Conservation (phyloP, 1,140 invertebrate species). For the Papilio dardanus region DNA sequence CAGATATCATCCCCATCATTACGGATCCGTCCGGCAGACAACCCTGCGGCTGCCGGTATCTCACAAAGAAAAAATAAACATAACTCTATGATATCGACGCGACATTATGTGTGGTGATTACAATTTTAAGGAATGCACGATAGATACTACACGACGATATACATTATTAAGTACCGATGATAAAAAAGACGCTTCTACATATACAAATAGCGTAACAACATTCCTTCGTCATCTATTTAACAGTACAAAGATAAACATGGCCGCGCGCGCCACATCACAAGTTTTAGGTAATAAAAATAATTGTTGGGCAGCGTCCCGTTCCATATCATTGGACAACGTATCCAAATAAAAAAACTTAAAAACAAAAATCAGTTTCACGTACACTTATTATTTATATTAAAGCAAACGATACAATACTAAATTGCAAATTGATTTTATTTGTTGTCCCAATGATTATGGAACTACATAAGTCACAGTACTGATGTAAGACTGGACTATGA, state of each 20-base stretch:
- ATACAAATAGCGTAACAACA: conserved; percentile 59
- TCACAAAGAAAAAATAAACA: conserved; percentile 77
- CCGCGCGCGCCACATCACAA: conserved; percentile 51
- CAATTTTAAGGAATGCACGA: conserved; percentile 78
- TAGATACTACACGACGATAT: conserved; percentile 76
- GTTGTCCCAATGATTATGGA: conserved; percentile 18
- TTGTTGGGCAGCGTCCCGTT: conserved; percentile 44
- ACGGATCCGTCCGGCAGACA: conserved; percentile 64
- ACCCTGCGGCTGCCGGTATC: conserved; percentile 67
- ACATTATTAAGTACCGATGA: conserved; percentile 78
- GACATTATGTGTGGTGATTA: conserved; percentile 72
- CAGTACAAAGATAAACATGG: conserved; percentile 65
- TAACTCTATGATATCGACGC: conserved; percentile 74
- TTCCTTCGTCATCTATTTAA: conserved; percentile 55
- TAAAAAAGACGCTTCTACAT: conserved; percentile 67
- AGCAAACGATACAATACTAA: conserved; percentile 35
- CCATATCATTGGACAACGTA: conserved; percentile 24
- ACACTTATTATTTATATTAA: conserved; percentile 35
- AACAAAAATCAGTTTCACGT: conserved; percentile 25
- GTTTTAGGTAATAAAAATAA: conserved; percentile 80
- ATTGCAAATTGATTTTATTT: neutral
- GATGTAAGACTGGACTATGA: neutral
- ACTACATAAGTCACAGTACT: neutral
- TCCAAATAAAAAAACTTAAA: conserved; percentile 26
- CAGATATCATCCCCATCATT: conserved; percentile 59